These are phyloP conservation scores for Neoniphon sammara DNA, from an alignment of 2,797 vertebrate species.

Conservation along the genomic window DNA sequence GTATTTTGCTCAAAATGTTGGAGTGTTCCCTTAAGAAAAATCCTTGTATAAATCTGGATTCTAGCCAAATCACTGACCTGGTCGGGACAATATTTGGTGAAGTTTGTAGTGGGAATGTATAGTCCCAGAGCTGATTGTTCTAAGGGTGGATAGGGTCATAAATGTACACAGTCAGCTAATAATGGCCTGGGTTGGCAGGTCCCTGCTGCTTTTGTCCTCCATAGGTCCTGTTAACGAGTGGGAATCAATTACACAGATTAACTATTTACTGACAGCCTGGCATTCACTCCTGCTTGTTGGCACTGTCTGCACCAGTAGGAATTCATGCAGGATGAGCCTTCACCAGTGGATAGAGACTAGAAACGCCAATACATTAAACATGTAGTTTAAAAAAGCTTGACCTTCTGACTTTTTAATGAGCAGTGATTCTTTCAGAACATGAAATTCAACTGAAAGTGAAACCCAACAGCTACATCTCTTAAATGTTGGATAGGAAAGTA, in stretches of 20 bases:
- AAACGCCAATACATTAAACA: background rate
- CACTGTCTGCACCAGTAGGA: background rate
- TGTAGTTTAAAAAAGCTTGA: background rate
- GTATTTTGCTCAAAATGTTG: too few relatives aligned
- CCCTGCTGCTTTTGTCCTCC: conserved; percentile 14
- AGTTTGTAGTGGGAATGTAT: conserved; percentile 1
- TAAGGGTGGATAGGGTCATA: conserved; percentile 6
- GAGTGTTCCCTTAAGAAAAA: background rate
- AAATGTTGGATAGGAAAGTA: background rate
- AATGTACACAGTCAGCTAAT: conserved; percentile 20
- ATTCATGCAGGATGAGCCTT: background rate
- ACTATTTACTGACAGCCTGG: conserved; percentile 40
- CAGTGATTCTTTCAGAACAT: background rate
- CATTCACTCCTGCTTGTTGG: conserved; percentile 29
- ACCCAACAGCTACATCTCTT: background rate
- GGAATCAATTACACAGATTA: conserved; percentile 52
- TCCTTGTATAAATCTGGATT: background rate
- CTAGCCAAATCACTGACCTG: background rate
- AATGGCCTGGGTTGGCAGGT: conserved; percentile 12
- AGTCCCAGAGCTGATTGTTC: conserved; percentile 8
- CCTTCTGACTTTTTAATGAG: background rate
- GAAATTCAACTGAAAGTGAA: background rate
- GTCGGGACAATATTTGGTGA: background rate
- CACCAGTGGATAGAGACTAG: background rate
- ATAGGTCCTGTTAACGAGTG: conserved; percentile 32